These are phyloP conservation scores for Solea solea DNA, from an alignment of 2,113 vertebrate species.

Conservation along the genomic window DNA sequence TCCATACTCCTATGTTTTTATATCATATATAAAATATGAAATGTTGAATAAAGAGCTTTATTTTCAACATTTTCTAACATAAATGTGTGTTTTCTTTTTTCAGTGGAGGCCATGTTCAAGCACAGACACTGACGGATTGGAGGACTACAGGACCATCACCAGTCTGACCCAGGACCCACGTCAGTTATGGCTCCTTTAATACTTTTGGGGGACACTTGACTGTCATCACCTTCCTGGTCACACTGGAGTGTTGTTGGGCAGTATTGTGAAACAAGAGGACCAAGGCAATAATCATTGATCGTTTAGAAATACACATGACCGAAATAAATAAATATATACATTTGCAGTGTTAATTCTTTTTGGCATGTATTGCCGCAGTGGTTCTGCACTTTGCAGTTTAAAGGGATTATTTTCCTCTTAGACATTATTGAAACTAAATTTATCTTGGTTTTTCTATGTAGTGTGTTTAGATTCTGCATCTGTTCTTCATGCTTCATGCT, in stretches of 20 bases:
- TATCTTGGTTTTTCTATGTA: too few species aligned
- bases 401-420: too few species aligned
- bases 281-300: neutral
- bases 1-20: neutral
- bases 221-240: neutral
- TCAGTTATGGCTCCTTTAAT: neutral
- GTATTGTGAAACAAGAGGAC: neutral
- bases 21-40: too few species aligned
- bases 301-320: too few species aligned
- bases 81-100: constrained; percentile 33
- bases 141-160: constrained; percentile 5
- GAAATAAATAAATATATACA: too few species aligned
- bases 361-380: too few species aligned
- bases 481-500: too few species aligned
- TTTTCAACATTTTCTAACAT: neutral
- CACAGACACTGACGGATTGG: constrained; percentile 70
- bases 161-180: neutral
- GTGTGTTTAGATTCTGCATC: too few species aligned
- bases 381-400: too few species aligned
- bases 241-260: neutral
- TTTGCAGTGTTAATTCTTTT: too few species aligned
- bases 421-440: too few species aligned
- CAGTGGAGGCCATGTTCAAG: constrained; percentile 83
- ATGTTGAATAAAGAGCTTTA: neutral
- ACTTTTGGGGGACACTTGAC: neutral